phyloP scores from a whole-genome alignment of 2,113 vertebrate species.

The Peromyscus polionotus region DNA sequence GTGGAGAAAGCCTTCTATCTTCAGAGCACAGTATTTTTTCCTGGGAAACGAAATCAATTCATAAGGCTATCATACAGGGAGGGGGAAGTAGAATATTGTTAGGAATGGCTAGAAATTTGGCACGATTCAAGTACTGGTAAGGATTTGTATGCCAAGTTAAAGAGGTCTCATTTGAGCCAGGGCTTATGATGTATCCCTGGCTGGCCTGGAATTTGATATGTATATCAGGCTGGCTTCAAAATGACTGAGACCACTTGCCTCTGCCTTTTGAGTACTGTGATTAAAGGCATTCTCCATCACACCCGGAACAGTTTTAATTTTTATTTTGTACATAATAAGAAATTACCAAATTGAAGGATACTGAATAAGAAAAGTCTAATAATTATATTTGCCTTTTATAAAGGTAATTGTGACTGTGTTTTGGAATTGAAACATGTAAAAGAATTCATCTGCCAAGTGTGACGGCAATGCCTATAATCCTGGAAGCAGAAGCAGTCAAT shows the following conservation, averaged over 20 bases:
- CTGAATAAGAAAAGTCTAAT: not conserved
- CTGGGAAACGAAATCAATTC: not conserved
- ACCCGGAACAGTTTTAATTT: not conserved
- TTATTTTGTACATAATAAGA: not conserved
- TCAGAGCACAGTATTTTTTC: not conserved
- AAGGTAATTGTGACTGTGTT: not conserved
- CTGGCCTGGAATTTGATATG: not conserved
- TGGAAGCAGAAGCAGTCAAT: not conserved
- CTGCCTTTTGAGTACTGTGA: not conserved
- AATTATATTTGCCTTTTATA: conserved; percentile 1
- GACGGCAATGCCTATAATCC: not conserved
- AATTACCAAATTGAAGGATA: not conserved
- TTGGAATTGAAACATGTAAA: not conserved
- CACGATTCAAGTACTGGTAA: conserved; percentile 12
- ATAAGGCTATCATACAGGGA: not conserved
- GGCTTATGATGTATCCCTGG: not conserved
- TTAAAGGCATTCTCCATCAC: not conserved
- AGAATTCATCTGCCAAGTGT: not conserved
- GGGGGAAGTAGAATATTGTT: not conserved
- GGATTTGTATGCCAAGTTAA: not conserved
- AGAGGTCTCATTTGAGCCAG: not conserved
- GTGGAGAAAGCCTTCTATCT: not conserved
- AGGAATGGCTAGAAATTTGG: not conserved
- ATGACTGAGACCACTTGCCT: not conserved
- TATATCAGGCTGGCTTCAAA: not conserved